Evolutionary conservation across 2,113 vertebrate genomes (phyloP), one percentile per base, ranked within the genome.

Genomic region (Misgurnus mizolepis): DNA sequence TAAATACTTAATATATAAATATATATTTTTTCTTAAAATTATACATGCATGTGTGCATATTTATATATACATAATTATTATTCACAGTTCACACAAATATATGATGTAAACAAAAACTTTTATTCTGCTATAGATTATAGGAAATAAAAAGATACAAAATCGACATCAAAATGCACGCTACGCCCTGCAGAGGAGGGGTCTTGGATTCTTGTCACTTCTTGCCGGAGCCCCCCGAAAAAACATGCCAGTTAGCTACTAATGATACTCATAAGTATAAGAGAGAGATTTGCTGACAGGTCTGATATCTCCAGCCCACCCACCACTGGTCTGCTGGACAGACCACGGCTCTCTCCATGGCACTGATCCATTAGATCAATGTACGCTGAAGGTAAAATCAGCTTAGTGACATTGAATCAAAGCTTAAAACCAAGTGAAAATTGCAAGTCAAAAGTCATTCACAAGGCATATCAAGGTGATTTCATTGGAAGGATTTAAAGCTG

Each of bases 161-260:
- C 88, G 86, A 87, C 89, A 92, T 91, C 90, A 91, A 91, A 92
- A 92, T 87, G 90, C 92, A 93, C 91, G 93, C 92, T 93, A 93
- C 93, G 92, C 93, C 93, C 92, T 90, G 87, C 87, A 91, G 92
- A 93, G 92, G 93, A 93, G 92, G 93, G 90, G 90, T 93, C 93
- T 93, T 40, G 81, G 83, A 76, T 82, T 91, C 92, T 89, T 90
- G 92, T 93, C 92, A 92, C 91, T 91, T 93, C 90, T 92, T 84
- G 80, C 88, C 86, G 85, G 89, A 91, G 90, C 89, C 87, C 27
- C 73, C 89, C 85, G 88, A 91, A 92, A 93, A 92, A 92, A 92
- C 93, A 93, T 88, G 89, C 90, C 88, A 89, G 89, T 89, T 79
- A 78, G 88, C 81, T 89, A 89, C 86, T 92, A 88, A 91, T 89